These are phyloP conservation scores for Pterois miles DNA, from an alignment of 2,797 vertebrate species.

Conservation along the genomic window DNA sequence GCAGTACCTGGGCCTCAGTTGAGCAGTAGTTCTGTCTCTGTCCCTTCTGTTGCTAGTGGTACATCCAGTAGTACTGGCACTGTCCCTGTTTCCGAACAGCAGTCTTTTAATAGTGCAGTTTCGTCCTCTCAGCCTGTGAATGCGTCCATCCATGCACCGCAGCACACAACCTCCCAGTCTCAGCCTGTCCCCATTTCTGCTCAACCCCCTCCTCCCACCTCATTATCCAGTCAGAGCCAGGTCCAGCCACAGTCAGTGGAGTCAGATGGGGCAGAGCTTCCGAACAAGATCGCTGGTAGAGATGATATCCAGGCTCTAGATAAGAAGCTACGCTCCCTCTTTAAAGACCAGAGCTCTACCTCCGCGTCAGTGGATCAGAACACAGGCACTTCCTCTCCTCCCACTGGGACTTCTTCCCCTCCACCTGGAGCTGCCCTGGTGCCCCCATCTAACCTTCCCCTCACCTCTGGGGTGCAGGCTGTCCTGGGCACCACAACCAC, in stretches of 20 bases:
- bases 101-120: conserved; percentile 52
- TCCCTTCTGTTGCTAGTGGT: conserved; percentile 40
- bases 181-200: conserved; percentile 72
- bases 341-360: conserved; percentile 88
- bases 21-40: conserved; percentile 23
- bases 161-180: conserved; percentile 60
- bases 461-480: conserved; percentile 83
- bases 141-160: conserved; percentile 51
- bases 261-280: conserved; percentile 86
- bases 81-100: conserved; percentile 62
- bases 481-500: conserved; percentile 80
- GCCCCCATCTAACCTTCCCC: conserved; percentile 88
- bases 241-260: conserved; percentile 86
- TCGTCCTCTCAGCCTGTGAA: conserved; percentile 59
- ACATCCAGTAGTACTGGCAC: conserved; percentile 31
- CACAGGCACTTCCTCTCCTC: conserved; percentile 80
- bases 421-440: conserved; percentile 80
- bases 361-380: conserved; percentile 79
- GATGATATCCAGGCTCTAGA: conserved; percentile 96
- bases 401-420: conserved; percentile 85
- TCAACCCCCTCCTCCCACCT: conserved; percentile 41
- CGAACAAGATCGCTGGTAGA: conserved; percentile 89
- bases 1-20: conserved; percentile 38
- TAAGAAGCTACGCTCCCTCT: conserved; percentile 94
- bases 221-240: conserved; percentile 51